Evolutionary conservation across 2,888 invertebrate species (phyloP).

Genomic region (Synanthedon tipuliformis): DNA sequence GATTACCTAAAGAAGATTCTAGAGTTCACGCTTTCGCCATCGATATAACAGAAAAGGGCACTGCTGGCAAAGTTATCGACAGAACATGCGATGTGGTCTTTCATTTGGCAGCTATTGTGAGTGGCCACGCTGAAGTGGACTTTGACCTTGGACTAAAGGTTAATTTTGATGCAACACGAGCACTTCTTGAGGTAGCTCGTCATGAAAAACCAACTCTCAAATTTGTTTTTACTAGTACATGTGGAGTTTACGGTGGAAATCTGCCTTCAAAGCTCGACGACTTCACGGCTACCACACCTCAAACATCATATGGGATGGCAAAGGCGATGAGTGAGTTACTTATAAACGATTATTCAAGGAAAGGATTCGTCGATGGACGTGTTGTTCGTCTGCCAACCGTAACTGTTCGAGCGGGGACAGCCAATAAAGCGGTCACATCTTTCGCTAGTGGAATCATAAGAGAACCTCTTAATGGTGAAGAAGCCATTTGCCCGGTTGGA

Average conservation of each 20-base stretch:
- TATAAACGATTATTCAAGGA: slow-evolving; percentile 46
- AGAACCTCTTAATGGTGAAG: slow-evolving; percentile 38
- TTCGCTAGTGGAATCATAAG: slow-evolving; percentile 53
- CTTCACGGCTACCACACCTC: slow-evolving; percentile 35
- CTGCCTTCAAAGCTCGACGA: slow-evolving; percentile 32
- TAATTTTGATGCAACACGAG: slow-evolving; percentile 48
- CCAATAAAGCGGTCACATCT: slow-evolving; percentile 54
- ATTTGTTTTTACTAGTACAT: slow-evolving; percentile 44
- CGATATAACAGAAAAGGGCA: slow-evolving; percentile 21
- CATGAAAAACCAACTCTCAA: slow-evolving; percentile 20
- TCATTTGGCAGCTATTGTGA: slow-evolving; percentile 54
- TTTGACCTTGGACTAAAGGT: slow-evolving; percentile 46
- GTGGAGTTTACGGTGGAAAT: slow-evolving; percentile 43
- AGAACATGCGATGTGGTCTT: slow-evolving; percentile 30
- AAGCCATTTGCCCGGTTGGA: slow-evolving; percentile 33
- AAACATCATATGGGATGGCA: slow-evolving; percentile 47
- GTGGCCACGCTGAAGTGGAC: slow-evolving; percentile 49
- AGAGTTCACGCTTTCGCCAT: slow-evolving; percentile 22
- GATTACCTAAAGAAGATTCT: slow-evolving; percentile 14
- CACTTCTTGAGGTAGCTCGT: slow-evolving; percentile 39
- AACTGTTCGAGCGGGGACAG: slow-evolving; percentile 41
- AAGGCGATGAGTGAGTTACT: slow-evolving; percentile 53
- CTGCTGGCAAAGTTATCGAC: slow-evolving; percentile 24
- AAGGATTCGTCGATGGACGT: slow-evolving; percentile 41
- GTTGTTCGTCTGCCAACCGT: slow-evolving; percentile 48